phyloP scores from a whole-genome alignment of 2,888 invertebrate species.

The Ceramica pisi region DNA sequence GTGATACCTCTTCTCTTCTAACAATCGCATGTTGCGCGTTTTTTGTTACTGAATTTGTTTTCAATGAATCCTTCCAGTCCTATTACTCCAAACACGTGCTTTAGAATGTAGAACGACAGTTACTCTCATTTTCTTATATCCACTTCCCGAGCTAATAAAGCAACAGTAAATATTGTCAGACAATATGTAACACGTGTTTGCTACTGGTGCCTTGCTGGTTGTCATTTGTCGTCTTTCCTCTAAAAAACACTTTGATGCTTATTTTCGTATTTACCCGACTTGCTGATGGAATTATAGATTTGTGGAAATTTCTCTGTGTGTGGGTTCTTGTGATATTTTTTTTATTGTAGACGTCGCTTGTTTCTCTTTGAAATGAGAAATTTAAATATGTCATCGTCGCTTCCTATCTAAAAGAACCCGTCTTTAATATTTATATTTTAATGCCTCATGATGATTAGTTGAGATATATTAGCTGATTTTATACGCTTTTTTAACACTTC shows the following conservation, averaged over 20 bases:
- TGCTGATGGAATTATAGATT: slow-evolving; percentile 89
- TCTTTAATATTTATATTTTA: slow-evolving; percentile 82
- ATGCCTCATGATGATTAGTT: slow-evolving; percentile 76
- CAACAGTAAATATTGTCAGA: slow-evolving; percentile 89
- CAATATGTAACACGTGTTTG: slow-evolving; percentile 90
- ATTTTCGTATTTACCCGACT: slow-evolving; percentile 88
- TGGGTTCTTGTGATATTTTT: slow-evolving; percentile 83
- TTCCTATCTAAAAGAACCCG: slow-evolving; percentile 85
- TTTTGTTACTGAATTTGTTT: slow-evolving; percentile 71
- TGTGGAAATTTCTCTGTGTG: slow-evolving; percentile 87
- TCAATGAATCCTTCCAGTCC: slow-evolving; percentile 75
- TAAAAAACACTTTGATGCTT: slow-evolving; percentile 90
- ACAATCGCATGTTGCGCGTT: too few relatives aligned
- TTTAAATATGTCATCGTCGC: slow-evolving; percentile 88
- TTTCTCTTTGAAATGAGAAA: slow-evolving; percentile 85
- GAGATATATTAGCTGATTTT: slow-evolving; percentile 73
- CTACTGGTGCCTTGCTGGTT: slow-evolving; percentile 83
- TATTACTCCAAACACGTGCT: slow-evolving; percentile 77
- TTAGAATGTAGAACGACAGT: slow-evolving; percentile 78
- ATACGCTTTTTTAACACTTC: slow-evolving; percentile 73
- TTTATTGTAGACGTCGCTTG: slow-evolving; percentile 81
- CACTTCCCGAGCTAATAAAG: slow-evolving; percentile 85
- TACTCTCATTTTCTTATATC: slow-evolving; percentile 83
- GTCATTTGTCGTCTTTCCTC: slow-evolving; percentile 88
- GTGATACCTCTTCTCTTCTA: too few relatives aligned